These are phyloP conservation scores for Spicauda simplicius DNA, from an alignment of 2,888 invertebrate genomes.

Conservation along the genomic window DNA sequence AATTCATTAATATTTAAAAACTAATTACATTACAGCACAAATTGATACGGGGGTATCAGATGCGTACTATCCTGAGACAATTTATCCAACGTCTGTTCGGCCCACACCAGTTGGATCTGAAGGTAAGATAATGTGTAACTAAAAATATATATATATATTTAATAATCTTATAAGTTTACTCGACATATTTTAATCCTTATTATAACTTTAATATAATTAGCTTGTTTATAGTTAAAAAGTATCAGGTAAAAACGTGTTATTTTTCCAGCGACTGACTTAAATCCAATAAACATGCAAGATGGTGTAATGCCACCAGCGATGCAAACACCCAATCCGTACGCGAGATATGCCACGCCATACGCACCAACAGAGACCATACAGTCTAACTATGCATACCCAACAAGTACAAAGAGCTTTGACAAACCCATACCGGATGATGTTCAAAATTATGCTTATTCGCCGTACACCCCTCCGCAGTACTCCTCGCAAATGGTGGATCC, in stretches of 20 bases:
- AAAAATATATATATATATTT: too few relatives aligned
- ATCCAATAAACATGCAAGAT: conserved; percentile 69
- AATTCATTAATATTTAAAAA: background rate
- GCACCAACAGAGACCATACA: conserved; percentile 54
- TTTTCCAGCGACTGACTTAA: conserved; percentile 64
- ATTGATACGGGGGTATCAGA: conserved; percentile 63
- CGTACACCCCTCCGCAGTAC: conserved; percentile 71
- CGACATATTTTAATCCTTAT: too few relatives aligned
- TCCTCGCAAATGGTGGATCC: conserved; percentile 59
- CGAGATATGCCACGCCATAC: conserved; percentile 59
- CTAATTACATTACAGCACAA: conserved; percentile 53
- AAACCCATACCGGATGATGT: conserved; percentile 56
- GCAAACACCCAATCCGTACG: conserved; percentile 60
- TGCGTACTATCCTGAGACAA: conserved; percentile 72
- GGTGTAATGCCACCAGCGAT: conserved; percentile 62
- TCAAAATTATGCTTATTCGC: conserved; percentile 58
- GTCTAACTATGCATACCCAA: conserved; percentile 58
- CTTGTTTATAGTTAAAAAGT: too few relatives aligned
- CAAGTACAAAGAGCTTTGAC: conserved; percentile 57
- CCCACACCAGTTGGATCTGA: conserved; percentile 91
- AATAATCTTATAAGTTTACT: too few relatives aligned
- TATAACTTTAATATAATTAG: too few relatives aligned
- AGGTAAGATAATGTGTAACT: conserved; percentile 55
- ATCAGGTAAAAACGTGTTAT: background rate
- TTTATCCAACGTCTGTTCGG: conserved; percentile 86